Conservation (phyloP, 53 echinoderm and acorn worm species). For the Echinometra lucunter region DNA sequence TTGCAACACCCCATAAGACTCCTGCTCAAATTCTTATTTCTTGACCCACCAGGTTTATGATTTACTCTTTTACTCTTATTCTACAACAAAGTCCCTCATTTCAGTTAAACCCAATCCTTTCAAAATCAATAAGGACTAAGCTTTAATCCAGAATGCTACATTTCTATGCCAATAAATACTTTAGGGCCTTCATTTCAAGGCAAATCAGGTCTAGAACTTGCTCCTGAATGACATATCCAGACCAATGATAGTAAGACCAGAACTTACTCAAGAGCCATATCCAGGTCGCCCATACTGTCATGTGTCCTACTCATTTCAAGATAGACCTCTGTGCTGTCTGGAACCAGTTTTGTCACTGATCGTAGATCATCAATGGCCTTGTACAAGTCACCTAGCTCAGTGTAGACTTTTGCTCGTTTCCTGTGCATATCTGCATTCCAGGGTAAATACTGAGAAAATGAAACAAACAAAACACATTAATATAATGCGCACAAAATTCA, state of each 20-base stretch:
- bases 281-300: slow-evolving; percentile 87
- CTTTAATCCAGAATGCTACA: not conserved
- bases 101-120: not conserved
- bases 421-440: slow-evolving; percentile 85
- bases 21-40: no score
- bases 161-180: no score
- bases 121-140: not conserved
- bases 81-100: no score
- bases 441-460: slow-evolving; percentile 78
- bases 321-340: slow-evolving; percentile 87
- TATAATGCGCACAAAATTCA: not conserved
- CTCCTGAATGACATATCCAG: no score
- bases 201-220: not conserved
- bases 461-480: not conserved
- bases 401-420: slow-evolving; percentile 85
- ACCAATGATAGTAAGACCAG: no score
- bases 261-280: slow-evolving; percentile 89
- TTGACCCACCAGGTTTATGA: no score
- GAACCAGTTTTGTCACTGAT: slow-evolving; percentile 84
- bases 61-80: no score
- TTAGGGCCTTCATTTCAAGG: not conserved
- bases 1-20: no score
- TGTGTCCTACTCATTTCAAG: slow-evolving; percentile 87
- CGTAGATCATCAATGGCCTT: slow-evolving; percentile 91
- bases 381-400: slow-evolving; percentile 77